phyloP scores from a whole-genome alignment of 2,113 vertebrate species.

The Pseudopodoces humilis region DNA sequence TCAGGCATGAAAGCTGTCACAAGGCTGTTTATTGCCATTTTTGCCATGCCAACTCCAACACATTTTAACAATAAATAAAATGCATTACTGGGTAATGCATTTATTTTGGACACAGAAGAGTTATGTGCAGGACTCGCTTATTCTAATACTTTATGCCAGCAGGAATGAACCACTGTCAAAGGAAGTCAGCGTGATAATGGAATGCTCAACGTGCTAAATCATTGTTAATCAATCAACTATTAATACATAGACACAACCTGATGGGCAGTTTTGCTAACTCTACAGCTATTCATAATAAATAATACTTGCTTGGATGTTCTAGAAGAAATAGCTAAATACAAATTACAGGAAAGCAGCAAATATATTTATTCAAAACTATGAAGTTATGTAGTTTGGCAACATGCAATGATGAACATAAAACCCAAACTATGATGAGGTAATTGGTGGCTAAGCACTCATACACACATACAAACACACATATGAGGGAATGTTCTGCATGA shows the following conservation, averaged over 20 bases:
- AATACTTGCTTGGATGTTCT: slow-evolving; percentile 55
- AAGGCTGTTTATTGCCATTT: slow-evolving; percentile 22
- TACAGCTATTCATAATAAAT: slow-evolving; percentile 63
- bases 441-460: slow-evolving; percentile 55
- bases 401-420: slow-evolving; percentile 76
- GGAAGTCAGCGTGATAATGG: slow-evolving; percentile 78
- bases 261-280: slow-evolving; percentile 52
- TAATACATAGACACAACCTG: slow-evolving; percentile 60
- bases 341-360: slow-evolving; percentile 58
- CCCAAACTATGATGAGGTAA: slow-evolving; percentile 54
- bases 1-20: neutral
- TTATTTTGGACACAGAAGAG: slow-evolving; percentile 69
- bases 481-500: slow-evolving; percentile 41
- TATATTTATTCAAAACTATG: slow-evolving; percentile 65
- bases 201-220: slow-evolving; percentile 75
- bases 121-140: slow-evolving; percentile 61
- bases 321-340: slow-evolving; percentile 44
- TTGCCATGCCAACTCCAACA: slow-evolving; percentile 74
- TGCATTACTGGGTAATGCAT: slow-evolving; percentile 78
- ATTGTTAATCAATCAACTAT: slow-evolving; percentile 65
- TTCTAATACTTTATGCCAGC: slow-evolving; percentile 77
- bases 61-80: slow-evolving; percentile 73
- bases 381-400: slow-evolving; percentile 60
- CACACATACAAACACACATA: slow-evolving; percentile 63
- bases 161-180: slow-evolving; percentile 74